These are phyloP conservation scores for Epizoanthus scotinus DNA, from an alignment of 92 coral and sea anemone species.

Conservation along the genomic window DNA sequence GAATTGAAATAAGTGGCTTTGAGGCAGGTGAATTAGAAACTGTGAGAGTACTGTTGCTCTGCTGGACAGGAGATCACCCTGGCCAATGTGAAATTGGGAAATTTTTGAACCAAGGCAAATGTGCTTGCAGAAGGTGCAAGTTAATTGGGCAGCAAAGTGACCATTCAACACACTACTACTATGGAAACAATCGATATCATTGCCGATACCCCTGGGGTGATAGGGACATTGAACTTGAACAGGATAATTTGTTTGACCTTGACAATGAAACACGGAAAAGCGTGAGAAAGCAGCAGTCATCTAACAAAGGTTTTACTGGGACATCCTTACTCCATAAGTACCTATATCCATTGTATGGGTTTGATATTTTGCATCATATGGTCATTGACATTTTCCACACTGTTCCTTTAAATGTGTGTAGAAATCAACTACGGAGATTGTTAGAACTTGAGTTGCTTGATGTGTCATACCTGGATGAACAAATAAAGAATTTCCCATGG, in stretches of 20 bases:
- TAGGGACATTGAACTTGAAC: constrained; percentile 50
- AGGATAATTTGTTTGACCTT: constrained; percentile 53
- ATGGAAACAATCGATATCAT: constrained; percentile 65
- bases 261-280: constrained; percentile 56
- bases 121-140: constrained; percentile 71
- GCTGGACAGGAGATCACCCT: constrained; percentile 79
- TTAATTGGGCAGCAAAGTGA: constrained; percentile 56
- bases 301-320: constrained; percentile 67
- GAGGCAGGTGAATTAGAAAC: constrained; percentile 40
- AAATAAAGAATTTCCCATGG: constrained; percentile 60
- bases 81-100: constrained; percentile 74
- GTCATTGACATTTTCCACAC: constrained; percentile 72
- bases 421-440: constrained; percentile 53
- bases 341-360: constrained; percentile 56
- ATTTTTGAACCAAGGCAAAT: constrained; percentile 64
- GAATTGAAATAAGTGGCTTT: constrained; percentile 2
- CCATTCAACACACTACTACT: constrained; percentile 60
- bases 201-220: constrained; percentile 57
- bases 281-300: constrained; percentile 57
- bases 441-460: constrained; percentile 56
- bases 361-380: constrained; percentile 56
- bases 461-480: constrained; percentile 48
- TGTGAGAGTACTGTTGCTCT: constrained; percentile 49
- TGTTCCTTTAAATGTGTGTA: constrained; percentile 48
- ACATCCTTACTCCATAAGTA: constrained; percentile 62